Conservation (phyloP, 2,888 invertebrate species). For the Beris morrisii region DNA sequence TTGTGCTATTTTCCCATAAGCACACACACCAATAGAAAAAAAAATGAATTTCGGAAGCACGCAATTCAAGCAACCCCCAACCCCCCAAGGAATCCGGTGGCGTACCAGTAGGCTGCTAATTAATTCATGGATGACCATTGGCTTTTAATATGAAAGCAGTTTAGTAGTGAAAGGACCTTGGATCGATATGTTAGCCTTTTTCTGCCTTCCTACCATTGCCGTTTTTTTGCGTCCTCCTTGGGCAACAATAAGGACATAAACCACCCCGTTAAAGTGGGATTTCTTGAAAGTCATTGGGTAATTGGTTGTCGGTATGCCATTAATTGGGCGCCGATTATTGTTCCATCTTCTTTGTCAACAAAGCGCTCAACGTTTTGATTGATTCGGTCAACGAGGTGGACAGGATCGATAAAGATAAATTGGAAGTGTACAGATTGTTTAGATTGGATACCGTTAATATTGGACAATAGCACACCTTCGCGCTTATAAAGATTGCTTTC, state of each 20-base stretch:
- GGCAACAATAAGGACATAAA: background rate
- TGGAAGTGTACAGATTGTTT: conserved; percentile 4
- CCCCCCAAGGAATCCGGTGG: background rate
- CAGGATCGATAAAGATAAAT: conserved; percentile 6
- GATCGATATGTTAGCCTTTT: background rate
- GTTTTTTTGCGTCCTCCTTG: background rate
- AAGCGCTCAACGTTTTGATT: conserved; percentile 29
- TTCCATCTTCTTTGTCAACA: conserved; percentile 10
- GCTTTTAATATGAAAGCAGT: conserved; percentile 13
- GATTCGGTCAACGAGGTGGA: conserved; percentile 10
- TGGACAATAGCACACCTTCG: conserved; percentile 13
- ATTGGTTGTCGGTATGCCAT: conserved; percentile 29
- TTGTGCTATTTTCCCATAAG: no score
- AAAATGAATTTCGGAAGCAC: conserved; percentile 4
- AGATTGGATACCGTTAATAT: conserved; percentile 9
- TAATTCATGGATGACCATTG: conserved; percentile 33
- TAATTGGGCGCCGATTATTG: conserved; percentile 32
- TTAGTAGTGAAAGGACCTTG: conserved; percentile 17
- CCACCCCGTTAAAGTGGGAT: conserved; percentile 3
- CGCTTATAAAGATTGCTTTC: background rate
- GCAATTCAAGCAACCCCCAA: conserved; percentile 18
- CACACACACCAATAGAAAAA: background rate
- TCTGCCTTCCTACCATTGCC: background rate
- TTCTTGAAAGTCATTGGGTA: conserved; percentile 30
- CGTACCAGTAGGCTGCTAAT: conserved; percentile 16